These are phyloP conservation scores for Malurus cyaneus DNA, from an alignment of 2,113 vertebrate genomes.

Conservation along the genomic window DNA sequence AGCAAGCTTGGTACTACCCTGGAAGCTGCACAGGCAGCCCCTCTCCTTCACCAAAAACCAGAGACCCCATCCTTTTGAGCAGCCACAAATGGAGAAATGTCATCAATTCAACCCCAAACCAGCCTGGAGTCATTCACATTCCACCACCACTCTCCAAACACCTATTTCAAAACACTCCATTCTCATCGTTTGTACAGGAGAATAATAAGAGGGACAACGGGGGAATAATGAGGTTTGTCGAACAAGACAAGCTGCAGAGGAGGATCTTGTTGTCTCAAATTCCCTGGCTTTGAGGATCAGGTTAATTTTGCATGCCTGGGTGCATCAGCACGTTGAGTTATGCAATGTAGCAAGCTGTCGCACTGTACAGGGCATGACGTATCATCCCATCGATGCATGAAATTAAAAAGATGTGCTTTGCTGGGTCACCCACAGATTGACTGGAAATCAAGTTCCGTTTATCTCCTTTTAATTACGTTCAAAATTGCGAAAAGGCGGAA, in stretches of 20 bases:
- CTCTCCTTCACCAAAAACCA: background rate
- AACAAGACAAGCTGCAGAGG: slow-evolving; percentile 14
- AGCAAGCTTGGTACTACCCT: background rate
- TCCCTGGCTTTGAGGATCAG: slow-evolving; percentile 28
- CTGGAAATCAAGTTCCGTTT: slow-evolving; percentile 69
- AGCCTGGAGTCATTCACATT: background rate
- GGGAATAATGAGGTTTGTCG: background rate
- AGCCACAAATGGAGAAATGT: background rate
- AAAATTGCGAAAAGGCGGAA: background rate
- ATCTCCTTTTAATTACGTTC: slow-evolving; percentile 69
- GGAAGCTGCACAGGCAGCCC: background rate
- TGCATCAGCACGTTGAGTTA: slow-evolving; percentile 70
- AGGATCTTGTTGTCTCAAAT: slow-evolving; percentile 30
- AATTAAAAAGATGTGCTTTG: slow-evolving; percentile 81
- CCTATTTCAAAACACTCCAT: background rate
- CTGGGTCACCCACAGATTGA: slow-evolving; percentile 74
- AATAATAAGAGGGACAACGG: fast-evolving
- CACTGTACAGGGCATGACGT: slow-evolving; percentile 66
- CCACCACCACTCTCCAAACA: background rate
- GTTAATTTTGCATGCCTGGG: slow-evolving; percentile 68
- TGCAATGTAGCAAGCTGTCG: slow-evolving; percentile 77
- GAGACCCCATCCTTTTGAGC: background rate
- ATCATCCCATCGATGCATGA: slow-evolving; percentile 74
- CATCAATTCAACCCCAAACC: background rate
- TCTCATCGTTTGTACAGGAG: background rate